Conservation (phyloP, 2,888 invertebrate genomes). For the Mactromeris polynyma region DNA sequence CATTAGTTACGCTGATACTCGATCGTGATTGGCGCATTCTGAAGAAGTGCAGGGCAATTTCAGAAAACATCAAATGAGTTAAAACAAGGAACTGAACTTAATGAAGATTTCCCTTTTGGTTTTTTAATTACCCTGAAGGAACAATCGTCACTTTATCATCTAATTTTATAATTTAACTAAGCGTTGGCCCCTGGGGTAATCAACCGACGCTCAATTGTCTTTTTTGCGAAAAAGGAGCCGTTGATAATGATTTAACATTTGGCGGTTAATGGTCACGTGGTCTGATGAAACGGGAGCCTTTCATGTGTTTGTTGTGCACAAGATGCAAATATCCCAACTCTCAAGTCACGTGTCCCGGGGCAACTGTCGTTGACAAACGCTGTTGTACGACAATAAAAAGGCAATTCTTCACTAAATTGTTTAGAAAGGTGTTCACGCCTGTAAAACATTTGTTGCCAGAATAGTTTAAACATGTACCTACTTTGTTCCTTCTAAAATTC, state of each 20-base stretch:
- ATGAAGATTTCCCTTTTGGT: conserved; percentile 21
- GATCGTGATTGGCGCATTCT: neutral
- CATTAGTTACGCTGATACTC: neutral
- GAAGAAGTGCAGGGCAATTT: neutral
- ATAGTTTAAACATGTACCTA: too few relatives aligned
- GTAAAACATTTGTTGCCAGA: conserved; percentile 12
- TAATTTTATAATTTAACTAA: conserved; percentile 51
- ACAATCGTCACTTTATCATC: conserved; percentile 35
- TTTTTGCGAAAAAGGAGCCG: conserved; percentile 8
- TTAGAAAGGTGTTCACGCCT: neutral
- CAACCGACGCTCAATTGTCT: conserved; percentile 36
- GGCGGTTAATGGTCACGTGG: conserved; percentile 1
- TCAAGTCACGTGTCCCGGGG: neutral
- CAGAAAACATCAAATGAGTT: conserved; percentile 12
- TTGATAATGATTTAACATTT: conserved; percentile 20
- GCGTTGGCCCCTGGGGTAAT: conserved; percentile 42
- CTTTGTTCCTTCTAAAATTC: too few relatives aligned
- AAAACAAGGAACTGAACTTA: conserved; percentile 5
- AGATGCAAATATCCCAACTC: neutral
- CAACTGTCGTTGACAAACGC: neutral
- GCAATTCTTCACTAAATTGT: neutral
- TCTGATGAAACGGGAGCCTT: neutral
- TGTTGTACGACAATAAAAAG: neutral
- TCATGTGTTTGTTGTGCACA: conserved; percentile 11
- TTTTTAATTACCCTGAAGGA: conserved; percentile 47